These are phyloP conservation scores for Enteromius anoplus DNA, from an alignment of 2,797 vertebrate genomes.

Conservation along the genomic window DNA sequence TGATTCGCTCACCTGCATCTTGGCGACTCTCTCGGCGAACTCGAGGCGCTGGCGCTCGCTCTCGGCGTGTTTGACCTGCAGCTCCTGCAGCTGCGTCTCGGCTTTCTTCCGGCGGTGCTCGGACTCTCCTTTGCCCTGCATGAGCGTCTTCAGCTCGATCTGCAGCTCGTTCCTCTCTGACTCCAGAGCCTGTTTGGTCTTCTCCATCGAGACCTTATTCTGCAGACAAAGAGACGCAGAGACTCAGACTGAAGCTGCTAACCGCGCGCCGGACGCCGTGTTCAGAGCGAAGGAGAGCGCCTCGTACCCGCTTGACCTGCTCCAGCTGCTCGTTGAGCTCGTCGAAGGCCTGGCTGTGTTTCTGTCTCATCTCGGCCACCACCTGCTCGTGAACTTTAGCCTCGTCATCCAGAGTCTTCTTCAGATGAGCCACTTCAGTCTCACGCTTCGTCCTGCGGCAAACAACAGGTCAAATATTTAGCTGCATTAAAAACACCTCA, in stretches of 20 bases:
- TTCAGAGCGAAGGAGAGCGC: background rate
- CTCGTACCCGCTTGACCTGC: slow-evolving; percentile 89
- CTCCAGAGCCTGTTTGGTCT: slow-evolving; percentile 93
- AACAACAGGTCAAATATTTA: background rate
- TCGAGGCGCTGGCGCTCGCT: slow-evolving; percentile 86
- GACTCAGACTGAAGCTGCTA: background rate
- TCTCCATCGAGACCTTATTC: slow-evolving; percentile 95
- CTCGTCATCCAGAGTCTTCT: slow-evolving; percentile 92
- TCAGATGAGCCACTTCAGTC: slow-evolving; percentile 91
- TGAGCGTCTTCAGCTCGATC: slow-evolving; percentile 90
- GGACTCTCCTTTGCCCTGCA: slow-evolving; percentile 89
- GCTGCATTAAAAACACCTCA: background rate
- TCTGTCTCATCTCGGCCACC: slow-evolving; percentile 91
- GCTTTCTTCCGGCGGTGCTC: slow-evolving; percentile 95
- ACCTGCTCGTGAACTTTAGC: slow-evolving; percentile 88
- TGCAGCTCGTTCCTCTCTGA: slow-evolving; percentile 89
- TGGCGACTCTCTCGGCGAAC: slow-evolving; percentile 83
- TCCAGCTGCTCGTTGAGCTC: slow-evolving; percentile 96
- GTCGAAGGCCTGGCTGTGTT: slow-evolving; percentile 92
- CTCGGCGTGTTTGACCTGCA: slow-evolving; percentile 89
- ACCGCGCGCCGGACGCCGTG: background rate
- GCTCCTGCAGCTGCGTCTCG: slow-evolving; percentile 88
- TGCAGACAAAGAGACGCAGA: slow-evolving; percentile 61
- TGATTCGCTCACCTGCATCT: slow-evolving; percentile 86
- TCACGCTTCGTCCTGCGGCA: slow-evolving; percentile 87